Conservation (phyloP, 2,113 vertebrate species). For the Dasyurus viverrinus region DNA sequence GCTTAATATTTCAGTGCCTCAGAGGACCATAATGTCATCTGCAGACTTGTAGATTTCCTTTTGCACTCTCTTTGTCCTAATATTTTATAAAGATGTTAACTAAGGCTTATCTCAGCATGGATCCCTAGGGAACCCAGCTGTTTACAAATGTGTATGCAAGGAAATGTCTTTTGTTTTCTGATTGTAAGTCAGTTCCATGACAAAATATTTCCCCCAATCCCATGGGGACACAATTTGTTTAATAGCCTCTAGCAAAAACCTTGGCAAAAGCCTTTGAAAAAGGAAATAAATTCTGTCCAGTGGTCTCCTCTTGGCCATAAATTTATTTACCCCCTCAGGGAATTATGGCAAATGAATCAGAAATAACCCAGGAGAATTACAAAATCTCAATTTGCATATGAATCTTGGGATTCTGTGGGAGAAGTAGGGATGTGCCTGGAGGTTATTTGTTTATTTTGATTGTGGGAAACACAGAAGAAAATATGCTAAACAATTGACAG, state of each 20-base stretch:
- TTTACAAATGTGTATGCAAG: not conserved
- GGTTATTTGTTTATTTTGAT: slow-evolving; percentile 17
- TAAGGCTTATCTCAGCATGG: not conserved
- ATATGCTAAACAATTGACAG: not conserved
- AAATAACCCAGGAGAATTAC: not conserved
- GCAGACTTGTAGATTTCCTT: not conserved
- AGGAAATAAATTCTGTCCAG: not conserved
- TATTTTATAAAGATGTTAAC: not conserved
- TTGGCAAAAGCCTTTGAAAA: not conserved
- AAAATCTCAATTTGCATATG: not conserved
- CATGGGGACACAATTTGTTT: not conserved
- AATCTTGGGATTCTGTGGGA: not conserved
- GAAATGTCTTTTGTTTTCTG: not conserved
- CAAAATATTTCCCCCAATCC: not conserved
- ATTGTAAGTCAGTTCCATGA: slow-evolving; percentile 4
- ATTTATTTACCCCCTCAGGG: slow-evolving; percentile 22
- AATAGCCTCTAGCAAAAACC: not conserved
- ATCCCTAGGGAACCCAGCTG: not conserved
- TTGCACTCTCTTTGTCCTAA: not conserved
- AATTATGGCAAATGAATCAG: slow-evolving; percentile 23
- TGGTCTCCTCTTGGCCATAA: not conserved
- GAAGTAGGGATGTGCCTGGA: not conserved
- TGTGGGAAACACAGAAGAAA: slow-evolving; percentile 4
- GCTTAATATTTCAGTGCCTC: slow-evolving; percentile 26
- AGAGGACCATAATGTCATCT: not conserved